Conservation (phyloP, 2,888 invertebrate genomes). For the Ferdinandea cuprea region DNA sequence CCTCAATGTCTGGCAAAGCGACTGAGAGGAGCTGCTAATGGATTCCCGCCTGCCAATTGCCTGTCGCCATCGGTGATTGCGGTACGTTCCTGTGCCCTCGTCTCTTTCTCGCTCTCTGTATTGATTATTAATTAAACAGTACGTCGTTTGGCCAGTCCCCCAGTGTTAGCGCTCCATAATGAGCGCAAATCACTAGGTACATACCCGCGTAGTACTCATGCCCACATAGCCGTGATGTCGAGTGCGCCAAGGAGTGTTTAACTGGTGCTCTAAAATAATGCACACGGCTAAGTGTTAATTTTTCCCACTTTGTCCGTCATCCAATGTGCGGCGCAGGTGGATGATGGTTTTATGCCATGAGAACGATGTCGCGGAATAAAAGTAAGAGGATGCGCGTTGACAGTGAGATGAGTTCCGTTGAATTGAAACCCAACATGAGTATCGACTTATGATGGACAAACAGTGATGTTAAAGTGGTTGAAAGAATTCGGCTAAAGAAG, state of each 20-base stretch:
- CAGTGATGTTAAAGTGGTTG: constrained; percentile 5
- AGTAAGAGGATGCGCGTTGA: neutral
- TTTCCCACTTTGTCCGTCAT: constrained; percentile 53
- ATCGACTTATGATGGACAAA: constrained; percentile 26
- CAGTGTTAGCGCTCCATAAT: constrained; percentile 44
- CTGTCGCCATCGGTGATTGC: constrained; percentile 37
- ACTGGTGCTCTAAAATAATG: constrained; percentile 68
- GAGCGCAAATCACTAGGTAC: constrained; percentile 51
- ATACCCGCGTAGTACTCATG: neutral
- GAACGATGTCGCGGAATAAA: constrained; percentile 1
- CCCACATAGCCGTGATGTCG: constrained; percentile 21
- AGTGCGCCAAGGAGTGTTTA: constrained; percentile 64
- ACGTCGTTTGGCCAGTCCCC: constrained; percentile 29
- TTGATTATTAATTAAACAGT: constrained; percentile 67
- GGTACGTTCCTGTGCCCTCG: neutral
- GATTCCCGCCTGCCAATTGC: constrained; percentile 55
- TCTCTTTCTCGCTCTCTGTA: neutral
- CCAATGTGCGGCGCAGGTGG: constrained; percentile 23
- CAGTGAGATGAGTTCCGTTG: constrained; percentile 29
- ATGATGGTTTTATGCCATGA: constrained; percentile 11
- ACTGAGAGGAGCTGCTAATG: constrained; percentile 60
- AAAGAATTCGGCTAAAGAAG: neutral
- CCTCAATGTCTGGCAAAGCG: neutral
- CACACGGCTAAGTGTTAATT: constrained; percentile 67
- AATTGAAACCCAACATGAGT: constrained; percentile 28